Evolutionary conservation across 1,140 invertebrate genomes (phyloP), one percentile per base, ranked within the genome.

Genomic region (Habropoda laboriosa): DNA sequence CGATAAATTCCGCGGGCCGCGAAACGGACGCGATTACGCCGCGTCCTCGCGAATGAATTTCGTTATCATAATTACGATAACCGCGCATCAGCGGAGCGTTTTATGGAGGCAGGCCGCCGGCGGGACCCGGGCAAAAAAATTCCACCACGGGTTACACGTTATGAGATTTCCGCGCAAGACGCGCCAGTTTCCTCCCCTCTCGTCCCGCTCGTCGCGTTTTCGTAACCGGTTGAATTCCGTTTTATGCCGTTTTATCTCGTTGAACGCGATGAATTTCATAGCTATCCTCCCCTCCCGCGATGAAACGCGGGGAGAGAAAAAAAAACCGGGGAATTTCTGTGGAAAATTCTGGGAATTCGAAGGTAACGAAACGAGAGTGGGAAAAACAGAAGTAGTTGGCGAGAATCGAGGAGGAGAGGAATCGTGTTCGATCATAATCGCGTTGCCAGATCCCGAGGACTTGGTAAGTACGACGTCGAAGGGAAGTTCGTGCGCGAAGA

Each of bases 31-130:
- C 40, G 38, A 58, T 58, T 60, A 72, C 40, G 2, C n/a, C 45
- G 12, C 27, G 13, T 16, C 18, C n/a, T 10, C 27, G 32, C 38
- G n/a, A 42, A 67, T 45, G 61, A 55, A 67, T 67, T 35, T 24
- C 61, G 47, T 64, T 76, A 75, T 66, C 49, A 40, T 32, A 38
- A 67, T 67, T 32, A n/a, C 32, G 67, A 55, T 27, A 38, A 30
- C 35, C 21, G 32, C 32, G 40, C 55, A 30, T 72, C 55, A 61
- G n/a, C 57, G 57, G 24, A 38, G 5, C 57, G 8, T 42, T 42
- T 42, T 27, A 38, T 18, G 18, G 66, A 68, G 27, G 30, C 53
- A 32, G 7, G 21, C 38, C 24, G 47, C 47, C 16, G n/a, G n/a
- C n/a, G 10, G 40, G 13, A 18, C 4, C 2, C n/a, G n/a, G 18